Evolutionary conservation across 2,888 invertebrate genomes (phyloP).

Genomic region (Leptopilina myrica): DNA sequence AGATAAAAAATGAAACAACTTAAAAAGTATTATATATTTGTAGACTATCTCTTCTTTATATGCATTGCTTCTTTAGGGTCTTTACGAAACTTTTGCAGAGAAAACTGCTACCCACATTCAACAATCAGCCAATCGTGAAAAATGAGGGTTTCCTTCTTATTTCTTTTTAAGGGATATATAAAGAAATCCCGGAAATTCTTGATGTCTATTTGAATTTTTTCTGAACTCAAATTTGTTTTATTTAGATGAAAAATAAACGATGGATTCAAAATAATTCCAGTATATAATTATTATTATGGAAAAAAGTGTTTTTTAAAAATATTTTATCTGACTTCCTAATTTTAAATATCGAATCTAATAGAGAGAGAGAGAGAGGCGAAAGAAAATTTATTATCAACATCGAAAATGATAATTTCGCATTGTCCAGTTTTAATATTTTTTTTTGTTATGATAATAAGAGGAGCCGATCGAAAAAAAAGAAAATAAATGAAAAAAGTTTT

Average conservation of each 20-base stretch:
- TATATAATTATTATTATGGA: background rate
- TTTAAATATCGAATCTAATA: no score
- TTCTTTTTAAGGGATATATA: background rate
- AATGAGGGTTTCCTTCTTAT: constrained; percentile 9
- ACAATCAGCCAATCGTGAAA: no score
- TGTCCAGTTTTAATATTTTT: background rate
- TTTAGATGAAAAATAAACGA: background rate
- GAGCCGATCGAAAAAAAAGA: background rate
- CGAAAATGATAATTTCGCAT: no score
- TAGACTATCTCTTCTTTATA: constrained; percentile 51
- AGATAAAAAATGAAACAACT: no score
- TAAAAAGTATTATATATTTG: constrained; percentile 1
- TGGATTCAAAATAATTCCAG: background rate
- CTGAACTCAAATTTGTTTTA: background rate
- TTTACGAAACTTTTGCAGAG: background rate
- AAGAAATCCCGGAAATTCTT: constrained; percentile 8
- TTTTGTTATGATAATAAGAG: background rate
- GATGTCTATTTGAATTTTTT: constrained; percentile 6
- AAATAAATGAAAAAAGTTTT: constrained; percentile 31
- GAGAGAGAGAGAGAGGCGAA: no score
- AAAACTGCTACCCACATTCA: no score
- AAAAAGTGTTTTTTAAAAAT: no score
- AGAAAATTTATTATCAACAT: no score
- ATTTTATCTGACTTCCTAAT: no score
- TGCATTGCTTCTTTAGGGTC: constrained; percentile 3